These are phyloP conservation scores for Gobiocypris rarus DNA, from an alignment of 2,113 vertebrate genomes.

Conservation along the genomic window DNA sequence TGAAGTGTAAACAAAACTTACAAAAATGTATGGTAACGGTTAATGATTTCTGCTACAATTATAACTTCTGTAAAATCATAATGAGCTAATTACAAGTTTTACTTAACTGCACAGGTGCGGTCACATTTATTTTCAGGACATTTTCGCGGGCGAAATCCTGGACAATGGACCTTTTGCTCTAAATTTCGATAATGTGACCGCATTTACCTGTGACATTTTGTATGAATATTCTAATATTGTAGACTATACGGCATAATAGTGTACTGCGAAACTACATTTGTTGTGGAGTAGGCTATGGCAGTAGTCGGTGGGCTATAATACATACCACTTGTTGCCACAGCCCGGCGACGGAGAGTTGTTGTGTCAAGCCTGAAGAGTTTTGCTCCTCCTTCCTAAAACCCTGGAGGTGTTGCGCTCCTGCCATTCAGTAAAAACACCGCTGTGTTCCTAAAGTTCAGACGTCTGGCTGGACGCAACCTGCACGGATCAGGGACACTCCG, in stretches of 20 bases:
- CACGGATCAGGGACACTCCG: not conserved
- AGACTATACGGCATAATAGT: not conserved
- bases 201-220: no score
- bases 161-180: no score
- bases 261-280: not conserved
- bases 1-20: no score
- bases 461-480: conserved; percentile 7
- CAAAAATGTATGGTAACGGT: no score
- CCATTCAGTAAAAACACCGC: conserved; percentile 26
- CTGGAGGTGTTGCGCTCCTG: conserved; percentile 30
- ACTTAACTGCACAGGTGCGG: no score
- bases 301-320: not conserved
- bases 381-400: conserved; percentile 32
- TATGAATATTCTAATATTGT: no score
- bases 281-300: not conserved
- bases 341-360: conserved; percentile 19
- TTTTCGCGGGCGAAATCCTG: no score
- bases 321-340: conserved; percentile 14
- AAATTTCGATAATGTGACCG: no score
- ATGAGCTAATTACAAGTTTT: no score
- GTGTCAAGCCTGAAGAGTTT: conserved; percentile 1
- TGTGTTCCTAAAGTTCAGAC: not conserved
- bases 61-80: no score
- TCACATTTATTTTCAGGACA: no score
- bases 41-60: no score